Evolutionary conservation across 2,888 invertebrate genomes (phyloP).

Genomic region (Muschampia plurimacula): DNA sequence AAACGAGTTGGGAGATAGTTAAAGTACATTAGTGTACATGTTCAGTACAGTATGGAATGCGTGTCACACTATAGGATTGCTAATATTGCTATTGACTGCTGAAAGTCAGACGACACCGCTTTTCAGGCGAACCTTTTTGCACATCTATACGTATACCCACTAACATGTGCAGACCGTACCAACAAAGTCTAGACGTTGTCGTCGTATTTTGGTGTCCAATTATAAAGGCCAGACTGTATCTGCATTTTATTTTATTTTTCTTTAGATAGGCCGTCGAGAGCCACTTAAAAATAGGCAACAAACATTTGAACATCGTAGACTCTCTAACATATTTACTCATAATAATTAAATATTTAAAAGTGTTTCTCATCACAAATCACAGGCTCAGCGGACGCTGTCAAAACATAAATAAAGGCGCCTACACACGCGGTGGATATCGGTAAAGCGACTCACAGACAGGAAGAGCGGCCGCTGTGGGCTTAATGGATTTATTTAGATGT

Average conservation of each 20-base stretch:
- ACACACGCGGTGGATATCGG: slow-evolving; percentile 64
- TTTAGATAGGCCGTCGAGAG: background rate
- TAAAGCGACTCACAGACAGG: slow-evolving; percentile 79
- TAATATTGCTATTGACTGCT: too few relatives aligned
- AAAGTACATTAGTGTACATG: too few relatives aligned
- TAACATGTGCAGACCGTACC: too few relatives aligned
- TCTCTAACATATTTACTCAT: slow-evolving; percentile 6
- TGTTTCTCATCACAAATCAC: slow-evolving; percentile 79
- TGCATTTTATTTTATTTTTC: background rate
- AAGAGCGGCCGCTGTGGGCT: slow-evolving; percentile 66
- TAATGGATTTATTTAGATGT: slow-evolving; percentile 86
- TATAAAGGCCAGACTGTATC: too few relatives aligned
- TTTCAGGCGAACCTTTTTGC: too few relatives aligned
- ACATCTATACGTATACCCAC: too few relatives aligned
- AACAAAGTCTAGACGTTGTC: too few relatives aligned
- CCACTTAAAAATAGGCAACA: background rate
- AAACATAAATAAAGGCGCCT: slow-evolving; percentile 80
- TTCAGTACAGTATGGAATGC: too few relatives aligned
- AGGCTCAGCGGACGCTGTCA: slow-evolving; percentile 66
- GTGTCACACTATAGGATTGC: too few relatives aligned
- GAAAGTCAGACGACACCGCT: too few relatives aligned
- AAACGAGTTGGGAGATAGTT: too few relatives aligned
- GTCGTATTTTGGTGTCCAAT: too few relatives aligned
- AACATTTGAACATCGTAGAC: background rate
- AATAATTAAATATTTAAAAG: slow-evolving; percentile 48